A percentile compares a stretch with the other conserved stretches of the same genome.
Evolutionary conservation across 2,113 vertebrate species (phyloP).

Genomic region (Microtus richardsoni): DNA sequence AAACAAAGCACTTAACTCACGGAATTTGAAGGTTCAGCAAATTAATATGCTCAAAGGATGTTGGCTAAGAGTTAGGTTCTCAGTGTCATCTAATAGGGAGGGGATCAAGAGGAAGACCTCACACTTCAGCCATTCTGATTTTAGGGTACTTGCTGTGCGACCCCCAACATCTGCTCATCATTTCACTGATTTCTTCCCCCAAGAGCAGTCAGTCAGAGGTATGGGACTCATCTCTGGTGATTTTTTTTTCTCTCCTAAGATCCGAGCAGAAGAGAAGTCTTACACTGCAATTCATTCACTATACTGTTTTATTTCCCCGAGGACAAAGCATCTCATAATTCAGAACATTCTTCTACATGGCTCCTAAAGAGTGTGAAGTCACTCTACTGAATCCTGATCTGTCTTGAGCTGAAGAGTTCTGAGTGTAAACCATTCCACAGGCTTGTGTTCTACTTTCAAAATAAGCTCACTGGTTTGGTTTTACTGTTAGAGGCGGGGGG

Average conservation of each 20-base stretch:
- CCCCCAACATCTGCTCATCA: not conserved
- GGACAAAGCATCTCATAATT: constrained; percentile 52
- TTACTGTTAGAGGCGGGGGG: not conserved
- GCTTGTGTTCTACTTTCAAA: not conserved
- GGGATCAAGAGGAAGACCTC: not conserved
- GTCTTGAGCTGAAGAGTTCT: constrained; percentile 52
- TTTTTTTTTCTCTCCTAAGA: constrained; percentile 25
- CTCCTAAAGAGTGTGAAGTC: constrained; percentile 3
- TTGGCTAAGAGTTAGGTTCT: not conserved
- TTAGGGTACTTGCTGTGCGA: not conserved
- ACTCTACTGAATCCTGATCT: constrained; percentile 6
- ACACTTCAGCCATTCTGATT: not conserved
- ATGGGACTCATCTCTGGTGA: not conserved
- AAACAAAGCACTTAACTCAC: not conserved
- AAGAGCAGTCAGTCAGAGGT: not conserved
- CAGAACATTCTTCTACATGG: constrained; percentile 35
- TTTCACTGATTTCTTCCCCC: not conserved
- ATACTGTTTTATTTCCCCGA: constrained; percentile 27
- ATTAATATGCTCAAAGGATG: not conserved
- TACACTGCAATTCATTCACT: not conserved
- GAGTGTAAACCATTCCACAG: not conserved
- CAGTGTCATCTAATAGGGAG: not conserved
- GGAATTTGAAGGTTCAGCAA: not conserved
- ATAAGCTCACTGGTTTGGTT: not conserved
- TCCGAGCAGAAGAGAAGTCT: constrained; percentile 37